Base-by-base conservation (phyloP, 2,113 vertebrate genomes). In the Paedocypris sp. region DNA sequence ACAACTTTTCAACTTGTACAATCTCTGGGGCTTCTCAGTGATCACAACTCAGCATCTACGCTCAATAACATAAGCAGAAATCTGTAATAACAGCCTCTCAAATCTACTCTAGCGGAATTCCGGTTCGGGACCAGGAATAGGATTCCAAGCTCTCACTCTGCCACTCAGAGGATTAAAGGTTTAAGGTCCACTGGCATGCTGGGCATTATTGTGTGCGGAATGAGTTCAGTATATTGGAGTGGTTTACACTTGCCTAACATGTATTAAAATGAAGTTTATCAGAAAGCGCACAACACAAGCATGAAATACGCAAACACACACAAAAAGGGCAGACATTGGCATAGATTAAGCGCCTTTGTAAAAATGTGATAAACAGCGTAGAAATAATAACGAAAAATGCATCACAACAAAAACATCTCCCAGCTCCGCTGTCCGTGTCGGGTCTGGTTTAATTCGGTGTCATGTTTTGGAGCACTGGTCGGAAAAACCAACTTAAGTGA, bases 401-500 rank as follows among this genome's bases (percentile, higher is more conserved):
- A n/a, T n/a, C n/a, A n/a, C n/a, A n/a, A n/a, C n/a, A n/a, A n/a
- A n/a, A n/a, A n/a, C n/a, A n/a, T n/a, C n/a, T n/a, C n/a, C n/a
- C n/a, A n/a, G n/a, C n/a, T n/a, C n/a, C n/a, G n/a, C n/a, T n/a
- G n/a, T n/a, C n/a, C n/a, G n/a, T n/a, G n/a, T n/a, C n/a, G 66
- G 64, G 62, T 62, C 58, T 70, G 60, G 75, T 77, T 84, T 81
- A 77, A 69, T 76, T 73, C 75, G 41, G 19, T 59, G 62, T 32
- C 42, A 73, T 75, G 68, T 70, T 68, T 39, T 52, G 70, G 19
- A 66, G 54, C 29, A 67, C 64, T 52, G 73, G 78, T 78, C 61
- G 60, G 68, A 47, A 73, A 82, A 81, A 79, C 58, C 73, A 77
- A 81, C 73, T 77, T 79, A 82, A 76, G 78, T 72, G 73, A 65